Evolutionary conservation across 2,113 vertebrate genomes (phyloP).

Genomic region (Copsychus sechellarum): DNA sequence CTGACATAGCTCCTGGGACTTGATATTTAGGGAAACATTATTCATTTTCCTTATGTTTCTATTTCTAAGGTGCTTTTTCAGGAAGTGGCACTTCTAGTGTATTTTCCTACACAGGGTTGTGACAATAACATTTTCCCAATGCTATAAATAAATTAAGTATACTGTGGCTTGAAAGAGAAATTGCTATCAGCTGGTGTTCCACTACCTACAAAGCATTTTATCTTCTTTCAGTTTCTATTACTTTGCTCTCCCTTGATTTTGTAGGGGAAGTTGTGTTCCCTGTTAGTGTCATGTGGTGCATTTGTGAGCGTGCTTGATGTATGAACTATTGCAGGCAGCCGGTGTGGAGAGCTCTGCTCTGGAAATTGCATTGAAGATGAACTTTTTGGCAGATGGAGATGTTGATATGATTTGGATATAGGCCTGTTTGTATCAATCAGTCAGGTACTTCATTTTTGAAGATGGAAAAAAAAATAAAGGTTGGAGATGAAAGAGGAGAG

Average conservation of each 20-base stretch:
- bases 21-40: background rate
- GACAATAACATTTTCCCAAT: slow-evolving; percentile 37
- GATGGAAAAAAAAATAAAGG: background rate
- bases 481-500: background rate
- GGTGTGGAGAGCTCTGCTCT: background rate
- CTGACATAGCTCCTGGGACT: background rate
- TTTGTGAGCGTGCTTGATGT: background rate
- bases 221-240: slow-evolving; percentile 16
- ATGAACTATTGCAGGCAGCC: background rate
- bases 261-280: slow-evolving; percentile 1
- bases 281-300: background rate
- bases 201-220: slow-evolving; percentile 20
- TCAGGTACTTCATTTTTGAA: background rate
- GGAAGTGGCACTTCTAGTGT: background rate
- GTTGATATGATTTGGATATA: slow-evolving; percentile 38
- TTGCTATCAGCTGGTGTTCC: slow-evolving; percentile 33
- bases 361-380: slow-evolving; percentile 10
- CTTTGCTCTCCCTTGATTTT: slow-evolving; percentile 6
- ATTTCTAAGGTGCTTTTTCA: background rate
- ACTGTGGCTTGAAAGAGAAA: slow-evolving; percentile 20
- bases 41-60: background rate
- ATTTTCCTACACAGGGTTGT: background rate
- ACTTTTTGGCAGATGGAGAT: slow-evolving; percentile 8
- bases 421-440: slow-evolving; percentile 8
- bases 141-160: slow-evolving; percentile 54